Conservation (phyloP, 2,113 vertebrate species). For the Sciurus niger region DNA sequence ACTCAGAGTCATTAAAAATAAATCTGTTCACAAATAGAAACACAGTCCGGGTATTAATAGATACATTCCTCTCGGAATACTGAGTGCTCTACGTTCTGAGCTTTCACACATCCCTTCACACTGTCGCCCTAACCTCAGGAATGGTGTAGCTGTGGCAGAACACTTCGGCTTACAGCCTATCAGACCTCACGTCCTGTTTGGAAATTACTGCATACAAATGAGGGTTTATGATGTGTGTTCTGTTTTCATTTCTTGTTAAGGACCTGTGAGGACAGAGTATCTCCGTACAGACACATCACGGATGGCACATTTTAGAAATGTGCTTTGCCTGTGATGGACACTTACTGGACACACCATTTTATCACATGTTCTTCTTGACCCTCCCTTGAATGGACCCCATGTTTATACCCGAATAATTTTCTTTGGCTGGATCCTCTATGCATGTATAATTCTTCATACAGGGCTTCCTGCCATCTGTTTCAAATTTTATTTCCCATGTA, state of each 20-base stretch:
- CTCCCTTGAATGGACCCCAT: conserved; percentile 84
- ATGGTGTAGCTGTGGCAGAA: neutral
- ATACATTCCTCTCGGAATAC: neutral
- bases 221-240: conserved; percentile 20
- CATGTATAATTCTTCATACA: conserved; percentile 74
- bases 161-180: neutral
- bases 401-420: conserved; percentile 84
- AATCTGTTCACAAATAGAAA: conserved; percentile 32
- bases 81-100: neutral
- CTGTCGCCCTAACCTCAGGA: neutral
- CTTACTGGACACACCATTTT: conserved; percentile 66
- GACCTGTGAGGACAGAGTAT: neutral
- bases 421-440: conserved; percentile 77
- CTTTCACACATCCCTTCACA: neutral
- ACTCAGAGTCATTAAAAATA: conserved; percentile 52
- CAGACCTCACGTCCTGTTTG: neutral
- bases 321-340: conserved; percentile 53
- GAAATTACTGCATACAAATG: conserved; percentile 56
- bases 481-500: conserved; percentile 85
- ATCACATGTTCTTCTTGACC: conserved; percentile 60
- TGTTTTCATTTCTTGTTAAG: conserved; percentile 48
- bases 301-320: conserved; percentile 43
- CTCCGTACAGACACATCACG: conserved; percentile 1
- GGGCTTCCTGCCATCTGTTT: conserved; percentile 89
- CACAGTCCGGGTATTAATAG: neutral